These are phyloP conservation scores for Helostoma temminkii DNA, from an alignment of 2,797 vertebrate species.

Conservation along the genomic window DNA sequence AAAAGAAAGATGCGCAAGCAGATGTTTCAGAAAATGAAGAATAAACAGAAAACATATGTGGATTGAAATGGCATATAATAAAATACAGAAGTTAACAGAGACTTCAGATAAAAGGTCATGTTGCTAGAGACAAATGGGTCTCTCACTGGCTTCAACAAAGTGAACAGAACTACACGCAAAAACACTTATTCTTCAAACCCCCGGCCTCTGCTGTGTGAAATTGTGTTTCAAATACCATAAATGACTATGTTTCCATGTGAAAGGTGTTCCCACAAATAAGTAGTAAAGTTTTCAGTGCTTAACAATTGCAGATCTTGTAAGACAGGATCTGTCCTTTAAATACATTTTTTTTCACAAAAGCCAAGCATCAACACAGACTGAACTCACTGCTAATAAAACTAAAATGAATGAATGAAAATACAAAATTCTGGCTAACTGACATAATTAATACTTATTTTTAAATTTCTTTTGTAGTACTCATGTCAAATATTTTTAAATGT, in stretches of 20 bases:
- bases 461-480: too few relatives aligned
- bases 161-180: not conserved
- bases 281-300: too few relatives aligned
- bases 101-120: not conserved
- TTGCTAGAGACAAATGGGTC: not conserved
- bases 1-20: constrained; percentile 4
- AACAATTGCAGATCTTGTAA: too few relatives aligned
- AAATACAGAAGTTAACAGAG: not conserved
- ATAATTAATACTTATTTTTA: too few relatives aligned
- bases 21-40: constrained; percentile 4
- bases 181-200: not conserved
- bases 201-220: not conserved
- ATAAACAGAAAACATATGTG: not conserved
- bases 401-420: too few relatives aligned
- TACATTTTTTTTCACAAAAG: too few relatives aligned
- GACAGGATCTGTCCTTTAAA: too few relatives aligned
- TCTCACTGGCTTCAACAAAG: not conserved
- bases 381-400: too few relatives aligned
- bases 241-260: not conserved
- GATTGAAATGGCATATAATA: not conserved
- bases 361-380: too few relatives aligned
- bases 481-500: too few relatives aligned
- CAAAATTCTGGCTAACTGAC: too few relatives aligned
- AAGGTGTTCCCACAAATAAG: not conserved
- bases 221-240: not conserved